Evolutionary conservation across 2,888 invertebrate species (phyloP).

Genomic region (Beris chalybata): DNA sequence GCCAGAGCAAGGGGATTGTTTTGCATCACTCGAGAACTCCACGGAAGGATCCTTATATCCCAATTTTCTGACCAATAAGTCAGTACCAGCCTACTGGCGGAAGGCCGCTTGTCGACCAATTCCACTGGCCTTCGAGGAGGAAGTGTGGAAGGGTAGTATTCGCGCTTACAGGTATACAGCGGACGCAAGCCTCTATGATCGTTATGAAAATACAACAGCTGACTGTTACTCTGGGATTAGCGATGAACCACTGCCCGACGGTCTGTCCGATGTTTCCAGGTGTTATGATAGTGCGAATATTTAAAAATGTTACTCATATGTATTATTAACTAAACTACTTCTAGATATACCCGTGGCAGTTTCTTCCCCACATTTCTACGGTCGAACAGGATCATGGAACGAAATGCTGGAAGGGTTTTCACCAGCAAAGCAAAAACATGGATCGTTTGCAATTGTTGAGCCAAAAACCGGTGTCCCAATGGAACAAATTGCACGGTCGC

Average conservation of each 20-base stretch:
- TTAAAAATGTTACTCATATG: not conserved
- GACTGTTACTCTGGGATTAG: conserved; percentile 63
- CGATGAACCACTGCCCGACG: conserved; percentile 58
- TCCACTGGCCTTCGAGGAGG: conserved; percentile 44
- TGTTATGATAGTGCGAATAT: conserved; percentile 64
- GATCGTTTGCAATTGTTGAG: conserved; percentile 67
- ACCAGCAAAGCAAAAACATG: conserved; percentile 64
- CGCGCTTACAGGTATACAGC: conserved; percentile 63
- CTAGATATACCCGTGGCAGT: conserved; percentile 68
- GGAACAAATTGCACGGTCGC: conserved; percentile 65
- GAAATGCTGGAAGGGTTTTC: conserved; percentile 65
- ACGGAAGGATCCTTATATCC: conserved; percentile 68
- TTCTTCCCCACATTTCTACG: conserved; percentile 73
- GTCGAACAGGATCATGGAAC: conserved; percentile 45
- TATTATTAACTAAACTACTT: conserved; percentile 41
- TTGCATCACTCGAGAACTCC: conserved; percentile 63
- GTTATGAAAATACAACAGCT: conserved; percentile 57
- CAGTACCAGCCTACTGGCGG: conserved; percentile 65
- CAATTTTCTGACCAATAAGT: conserved; percentile 62
- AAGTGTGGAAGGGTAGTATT: conserved; percentile 55
- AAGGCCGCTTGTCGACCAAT: conserved; percentile 57
- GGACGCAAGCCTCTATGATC: conserved; percentile 61
- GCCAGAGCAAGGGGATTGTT: conserved; percentile 55
- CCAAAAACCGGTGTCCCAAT: conserved; percentile 69
- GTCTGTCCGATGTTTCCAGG: conserved; percentile 66